Percentiles rank a stretch among this genome's conserved stretches.
Conservation (phyloP, 2,113 vertebrate genomes). For the Alouatta palliata region DNA sequence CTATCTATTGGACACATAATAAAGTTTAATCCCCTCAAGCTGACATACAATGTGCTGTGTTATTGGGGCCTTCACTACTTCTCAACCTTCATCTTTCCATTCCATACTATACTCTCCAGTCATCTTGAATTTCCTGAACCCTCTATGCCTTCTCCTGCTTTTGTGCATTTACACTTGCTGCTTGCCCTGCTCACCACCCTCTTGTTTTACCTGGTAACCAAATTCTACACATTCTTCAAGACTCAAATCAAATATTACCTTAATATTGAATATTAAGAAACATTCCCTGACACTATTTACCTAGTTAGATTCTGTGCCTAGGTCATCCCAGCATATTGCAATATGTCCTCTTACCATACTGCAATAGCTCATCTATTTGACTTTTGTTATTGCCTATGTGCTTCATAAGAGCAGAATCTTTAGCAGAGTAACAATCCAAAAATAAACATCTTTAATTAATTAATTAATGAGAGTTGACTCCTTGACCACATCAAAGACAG, state of each 20-base stretch:
- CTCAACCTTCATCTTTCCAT: neutral
- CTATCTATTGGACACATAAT: neutral
- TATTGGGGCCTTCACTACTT: neutral
- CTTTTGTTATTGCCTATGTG: neutral
- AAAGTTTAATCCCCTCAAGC: neutral
- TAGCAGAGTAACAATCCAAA: neutral
- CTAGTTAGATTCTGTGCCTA: neutral
- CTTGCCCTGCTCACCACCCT: neutral
- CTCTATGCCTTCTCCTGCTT: neutral
- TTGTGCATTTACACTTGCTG: neutral
- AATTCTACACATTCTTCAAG: conserved; percentile 11
- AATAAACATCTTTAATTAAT: neutral
- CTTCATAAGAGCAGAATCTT: neutral
- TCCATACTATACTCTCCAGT: neutral
- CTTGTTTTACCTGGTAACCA: neutral
- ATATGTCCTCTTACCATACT: neutral
- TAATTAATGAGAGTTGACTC: neutral
- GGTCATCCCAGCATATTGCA: neutral
- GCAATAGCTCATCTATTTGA: neutral
- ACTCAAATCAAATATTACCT: neutral
- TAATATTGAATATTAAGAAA: neutral
- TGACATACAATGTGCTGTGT: neutral
- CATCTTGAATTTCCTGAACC: neutral
- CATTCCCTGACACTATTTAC: neutral
- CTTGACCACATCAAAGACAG: neutral